These are phyloP conservation scores for Abramis brama DNA, from an alignment of 2,113 vertebrate genomes.

Conservation along the genomic window DNA sequence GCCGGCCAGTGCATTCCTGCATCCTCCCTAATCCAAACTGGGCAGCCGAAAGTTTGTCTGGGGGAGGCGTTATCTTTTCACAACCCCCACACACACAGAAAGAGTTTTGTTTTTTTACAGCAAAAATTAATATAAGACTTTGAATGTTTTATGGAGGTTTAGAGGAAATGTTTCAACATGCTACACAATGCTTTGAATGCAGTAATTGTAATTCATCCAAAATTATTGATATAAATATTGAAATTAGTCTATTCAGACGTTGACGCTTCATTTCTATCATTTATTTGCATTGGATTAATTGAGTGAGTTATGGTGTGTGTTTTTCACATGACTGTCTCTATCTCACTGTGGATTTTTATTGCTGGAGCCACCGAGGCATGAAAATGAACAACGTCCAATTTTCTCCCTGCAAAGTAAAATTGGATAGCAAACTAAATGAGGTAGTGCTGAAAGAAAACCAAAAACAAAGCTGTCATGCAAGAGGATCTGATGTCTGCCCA, in stretches of 20 bases:
- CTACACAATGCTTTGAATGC: background rate
- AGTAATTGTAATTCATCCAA: background rate
- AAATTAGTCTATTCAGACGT: background rate
- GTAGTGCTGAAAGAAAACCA: background rate
- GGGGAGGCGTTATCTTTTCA: too few species aligned
- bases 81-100: too few species aligned
- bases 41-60: too few species aligned
- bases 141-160: background rate
- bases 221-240: background rate
- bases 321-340: background rate
- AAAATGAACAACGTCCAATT: constrained; percentile 62
- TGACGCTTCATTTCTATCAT: background rate
- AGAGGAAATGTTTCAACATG: background rate
- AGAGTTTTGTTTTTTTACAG: too few species aligned
- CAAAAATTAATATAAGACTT: too few species aligned
- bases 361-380: constrained; percentile 47
- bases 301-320: background rate
- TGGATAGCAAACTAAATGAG: constrained; percentile 2
- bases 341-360: constrained; percentile 18
- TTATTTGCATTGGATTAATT: background rate
- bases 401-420: constrained; percentile 48
- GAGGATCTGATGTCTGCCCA: background rate
- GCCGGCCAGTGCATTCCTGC: too few species aligned
- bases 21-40: too few species aligned
- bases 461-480: background rate